Percentiles rank a stretch among this genome's conserved stretches.
phyloP scores from a whole-genome alignment of 2,797 vertebrate genomes.

The Chaenodraco wilsoni region DNA sequence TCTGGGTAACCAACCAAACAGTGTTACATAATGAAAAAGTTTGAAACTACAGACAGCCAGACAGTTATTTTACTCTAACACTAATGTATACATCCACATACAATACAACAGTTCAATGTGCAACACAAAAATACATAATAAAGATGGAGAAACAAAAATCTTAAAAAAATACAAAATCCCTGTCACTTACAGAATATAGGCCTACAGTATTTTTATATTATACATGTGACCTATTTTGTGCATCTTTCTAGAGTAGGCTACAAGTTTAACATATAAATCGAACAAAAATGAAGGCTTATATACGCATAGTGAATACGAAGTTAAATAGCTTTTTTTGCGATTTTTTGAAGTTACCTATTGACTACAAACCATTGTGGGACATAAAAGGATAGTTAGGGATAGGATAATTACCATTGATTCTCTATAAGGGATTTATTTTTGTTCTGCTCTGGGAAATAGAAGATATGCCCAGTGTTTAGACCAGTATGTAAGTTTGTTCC shows the following conservation, averaged over 20 bases:
- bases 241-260: not conserved
- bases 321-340: too few relatives aligned
- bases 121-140: not conserved
- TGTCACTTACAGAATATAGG: not conserved
- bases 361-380: too few relatives aligned
- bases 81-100: not conserved
- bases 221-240: not conserved
- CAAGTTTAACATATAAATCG: not conserved
- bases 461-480: too few relatives aligned
- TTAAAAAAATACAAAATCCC: not conserved
- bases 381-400: too few relatives aligned
- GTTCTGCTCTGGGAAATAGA: too few relatives aligned
- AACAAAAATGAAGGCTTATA: not conserved
- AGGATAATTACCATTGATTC: too few relatives aligned
- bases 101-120: not conserved
- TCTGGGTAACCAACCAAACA: not conserved
- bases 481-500: too few relatives aligned
- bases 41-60: not conserved
- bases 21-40: constrained; percentile 6
- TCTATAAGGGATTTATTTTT: too few relatives aligned
- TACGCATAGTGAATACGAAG: too few relatives aligned
- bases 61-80: not conserved
- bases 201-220: not conserved
- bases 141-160: not conserved
- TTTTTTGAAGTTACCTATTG: too few relatives aligned